These are phyloP conservation scores for Hermaeophaga mercurialis DNA, from an alignment of 2,888 invertebrate genomes.

Conservation along the genomic window DNA sequence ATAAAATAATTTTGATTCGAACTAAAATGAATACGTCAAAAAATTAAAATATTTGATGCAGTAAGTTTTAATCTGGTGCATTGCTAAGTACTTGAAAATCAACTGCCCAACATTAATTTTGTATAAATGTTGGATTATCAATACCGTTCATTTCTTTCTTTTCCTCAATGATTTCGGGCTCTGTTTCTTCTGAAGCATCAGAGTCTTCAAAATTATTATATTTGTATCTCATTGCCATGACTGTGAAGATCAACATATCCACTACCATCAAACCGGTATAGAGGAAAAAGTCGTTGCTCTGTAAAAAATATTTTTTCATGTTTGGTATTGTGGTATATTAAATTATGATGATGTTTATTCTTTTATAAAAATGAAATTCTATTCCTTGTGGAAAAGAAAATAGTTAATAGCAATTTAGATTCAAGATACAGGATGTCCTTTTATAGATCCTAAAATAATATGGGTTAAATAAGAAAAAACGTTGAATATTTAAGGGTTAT, in stretches of 20 bases:
- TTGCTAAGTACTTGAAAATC: conserved; percentile 5
- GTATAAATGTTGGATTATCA: conserved; percentile 31
- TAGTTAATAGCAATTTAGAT: no score
- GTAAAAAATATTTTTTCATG: conserved; percentile 56
- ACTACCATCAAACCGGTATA: conserved; percentile 85
- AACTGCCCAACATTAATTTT: conserved; percentile 7
- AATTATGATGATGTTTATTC: no score
- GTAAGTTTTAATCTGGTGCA: neutral
- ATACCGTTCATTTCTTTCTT: conserved; percentile 22
- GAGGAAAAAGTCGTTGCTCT: conserved; percentile 86
- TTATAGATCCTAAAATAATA: no score
- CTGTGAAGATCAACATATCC: conserved; percentile 81
- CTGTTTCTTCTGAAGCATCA: conserved; percentile 20
- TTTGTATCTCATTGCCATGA: conserved; percentile 80
- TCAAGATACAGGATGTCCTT: no score
- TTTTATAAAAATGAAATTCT: no score
- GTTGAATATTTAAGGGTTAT: no score
- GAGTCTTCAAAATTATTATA: conserved; percentile 62
- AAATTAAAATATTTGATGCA: no score
- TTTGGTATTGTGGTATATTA: no score
- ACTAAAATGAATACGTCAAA: no score
- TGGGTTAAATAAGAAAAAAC: no score
- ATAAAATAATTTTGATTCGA: no score
- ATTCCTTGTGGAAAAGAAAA: no score
- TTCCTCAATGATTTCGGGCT: neutral